These are phyloP conservation scores for Eupsilia transversa DNA, from an alignment of 2,888 invertebrate species.

Conservation along the genomic window DNA sequence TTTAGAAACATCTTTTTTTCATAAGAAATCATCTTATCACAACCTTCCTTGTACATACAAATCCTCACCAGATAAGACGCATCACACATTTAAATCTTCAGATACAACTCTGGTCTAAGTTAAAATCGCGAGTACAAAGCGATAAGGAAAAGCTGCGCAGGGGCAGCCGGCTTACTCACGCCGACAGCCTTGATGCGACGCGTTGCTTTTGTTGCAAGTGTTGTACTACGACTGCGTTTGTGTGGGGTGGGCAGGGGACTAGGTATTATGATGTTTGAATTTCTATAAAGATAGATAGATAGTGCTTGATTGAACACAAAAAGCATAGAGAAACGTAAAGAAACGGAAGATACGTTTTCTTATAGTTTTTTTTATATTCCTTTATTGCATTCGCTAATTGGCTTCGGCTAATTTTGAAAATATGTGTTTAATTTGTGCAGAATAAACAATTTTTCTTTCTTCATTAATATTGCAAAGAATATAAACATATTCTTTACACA, in stretches of 20 bases:
- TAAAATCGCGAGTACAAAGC: slow-evolving; percentile 46
- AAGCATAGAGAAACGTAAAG: too few relatives aligned
- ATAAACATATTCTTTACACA: too few relatives aligned
- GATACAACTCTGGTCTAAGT: slow-evolving; percentile 39
- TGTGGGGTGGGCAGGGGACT: not conserved
- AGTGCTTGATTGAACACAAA: too few relatives aligned
- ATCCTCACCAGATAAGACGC: not conserved
- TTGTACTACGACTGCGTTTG: slow-evolving; percentile 3
- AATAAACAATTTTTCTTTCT: too few relatives aligned
- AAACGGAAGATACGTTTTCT: too few relatives aligned
- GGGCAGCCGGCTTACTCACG: slow-evolving; percentile 61
- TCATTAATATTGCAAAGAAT: too few relatives aligned
- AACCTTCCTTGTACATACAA: not conserved
- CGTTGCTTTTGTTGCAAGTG: slow-evolving; percentile 48
- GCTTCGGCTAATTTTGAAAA: too few relatives aligned
- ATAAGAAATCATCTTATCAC: not conserved
- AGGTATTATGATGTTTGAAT: not conserved
- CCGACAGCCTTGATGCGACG: slow-evolving; percentile 54
- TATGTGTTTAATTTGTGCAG: too few relatives aligned
- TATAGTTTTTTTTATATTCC: too few relatives aligned
- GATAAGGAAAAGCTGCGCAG: slow-evolving; percentile 67
- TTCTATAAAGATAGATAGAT: too few relatives aligned
- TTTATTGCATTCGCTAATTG: too few relatives aligned
- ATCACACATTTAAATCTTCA: slow-evolving; percentile 19
- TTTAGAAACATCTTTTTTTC: not conserved